Base-by-base conservation (phyloP, 2,797 vertebrate species). In the Falco rusticolus region DNA sequence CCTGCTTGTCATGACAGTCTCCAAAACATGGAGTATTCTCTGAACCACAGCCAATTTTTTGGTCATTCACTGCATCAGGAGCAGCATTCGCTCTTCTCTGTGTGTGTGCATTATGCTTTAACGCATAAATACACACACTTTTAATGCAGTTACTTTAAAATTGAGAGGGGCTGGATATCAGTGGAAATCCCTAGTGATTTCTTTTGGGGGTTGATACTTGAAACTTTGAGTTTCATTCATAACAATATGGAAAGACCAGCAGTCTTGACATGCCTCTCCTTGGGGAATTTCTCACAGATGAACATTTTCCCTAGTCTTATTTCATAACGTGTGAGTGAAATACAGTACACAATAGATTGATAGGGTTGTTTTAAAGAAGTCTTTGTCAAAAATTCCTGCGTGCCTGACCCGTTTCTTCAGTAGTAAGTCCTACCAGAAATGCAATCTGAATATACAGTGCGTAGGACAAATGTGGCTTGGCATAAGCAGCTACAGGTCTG, bases 241-340 rank as follows among this genome's bases (percentile, higher is more conserved):
- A 79, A 87, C 87, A 56, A 75, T 74, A 16, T 29, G 68, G 81
- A 66, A 84, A 93, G 84, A 60, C 72, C 79, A 21, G 91, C 5
- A 5, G 84, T 72, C 91, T 94, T 41, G 71, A 70, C 37, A 2
- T 51, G 86, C 69, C 25, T 82, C 71, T 89, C 93, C 72, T 31
- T 10, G 15, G 84, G 86, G 90, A 91, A 75, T 94, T 92, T 94
- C 70, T 87, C 26, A n/a, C 68, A 91, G 76, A n/a, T 88, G 68
- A 96, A 84, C 54, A 50, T 87, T 96, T 90, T 57, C 87, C 87
- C 47, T 91, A 88, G 79, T 91, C 95, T 91, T 94, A 51, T 86
- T 93, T 96, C 70, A 51, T 92, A 94, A 94, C 1, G 97, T 98
- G 96, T 79, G 64, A 93, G 95, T 96, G 98, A 97, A 97, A 97